Evolutionary conservation across 1,140 invertebrate genomes (phyloP).

Genomic region (Eufriesea mexicana): DNA sequence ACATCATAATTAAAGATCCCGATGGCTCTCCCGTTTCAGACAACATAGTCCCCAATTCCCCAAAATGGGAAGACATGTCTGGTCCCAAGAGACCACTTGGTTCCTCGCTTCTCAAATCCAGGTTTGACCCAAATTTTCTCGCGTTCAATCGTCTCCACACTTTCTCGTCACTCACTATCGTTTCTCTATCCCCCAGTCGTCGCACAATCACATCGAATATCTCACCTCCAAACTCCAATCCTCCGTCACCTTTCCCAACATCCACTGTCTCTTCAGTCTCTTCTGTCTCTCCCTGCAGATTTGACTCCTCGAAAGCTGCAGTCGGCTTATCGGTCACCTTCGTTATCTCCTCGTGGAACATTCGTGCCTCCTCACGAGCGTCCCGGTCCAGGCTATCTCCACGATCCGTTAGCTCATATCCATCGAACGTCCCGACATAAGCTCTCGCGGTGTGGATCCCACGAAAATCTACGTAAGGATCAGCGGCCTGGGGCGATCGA

Average conservation of each 20-base stretch:
- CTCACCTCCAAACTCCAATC: not conserved
- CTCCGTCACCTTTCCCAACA: not conserved
- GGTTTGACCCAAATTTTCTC: too few relatives aligned
- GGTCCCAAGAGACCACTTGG: too few relatives aligned
- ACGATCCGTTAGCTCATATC: not conserved
- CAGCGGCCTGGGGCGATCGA: conserved; percentile 26
- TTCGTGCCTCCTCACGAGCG: not conserved
- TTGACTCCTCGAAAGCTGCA: not conserved
- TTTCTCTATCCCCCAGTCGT: too few relatives aligned
- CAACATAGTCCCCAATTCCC: too few relatives aligned
- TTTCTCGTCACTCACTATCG: too few relatives aligned
- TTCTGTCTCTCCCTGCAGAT: too few relatives aligned
- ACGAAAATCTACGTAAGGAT: conserved; percentile 31
- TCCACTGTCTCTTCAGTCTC: not conserved
- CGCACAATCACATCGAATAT: too few relatives aligned
- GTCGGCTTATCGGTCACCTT: not conserved
- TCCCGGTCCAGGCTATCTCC: not conserved
- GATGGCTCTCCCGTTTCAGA: too few relatives aligned
- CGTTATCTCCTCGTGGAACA: conserved; percentile 4
- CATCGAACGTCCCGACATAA: not conserved
- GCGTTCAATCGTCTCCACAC: too few relatives aligned
- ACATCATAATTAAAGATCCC: too few relatives aligned
- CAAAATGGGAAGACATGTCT: too few relatives aligned
- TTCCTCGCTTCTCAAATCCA: too few relatives aligned
- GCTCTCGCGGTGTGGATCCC: not conserved